Percentiles rank a stretch among this genome's conserved stretches.
phyloP scores from a whole-genome alignment of 2,113 vertebrate genomes.

The Datnioides undecimradiatus region DNA sequence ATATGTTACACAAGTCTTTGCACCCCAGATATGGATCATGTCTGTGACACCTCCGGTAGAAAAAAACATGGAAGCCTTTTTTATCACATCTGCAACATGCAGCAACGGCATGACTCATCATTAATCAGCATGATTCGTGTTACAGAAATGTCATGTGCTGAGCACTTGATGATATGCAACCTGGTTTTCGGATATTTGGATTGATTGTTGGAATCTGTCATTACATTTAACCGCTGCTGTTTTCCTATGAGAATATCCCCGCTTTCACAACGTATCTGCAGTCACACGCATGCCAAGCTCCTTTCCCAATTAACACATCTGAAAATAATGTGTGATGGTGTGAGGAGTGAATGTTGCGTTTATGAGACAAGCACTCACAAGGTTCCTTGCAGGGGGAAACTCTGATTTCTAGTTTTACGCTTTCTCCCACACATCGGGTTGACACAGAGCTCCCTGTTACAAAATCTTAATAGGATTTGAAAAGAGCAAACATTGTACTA shows the following conservation, averaged over 20 bases:
- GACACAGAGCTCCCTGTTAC: background rate
- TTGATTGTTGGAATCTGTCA: background rate
- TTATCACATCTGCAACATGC: background rate
- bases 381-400: conserved; percentile 32
- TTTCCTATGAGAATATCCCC: background rate
- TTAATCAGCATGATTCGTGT: conserved; percentile 9
- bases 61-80: background rate
- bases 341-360: conserved; percentile 8
- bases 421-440: background rate
- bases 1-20: conserved; percentile 1
- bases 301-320: conserved; percentile 78
- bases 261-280: conserved; percentile 19
- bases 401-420: conserved; percentile 19
- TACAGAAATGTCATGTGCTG: background rate
- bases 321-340: conserved; percentile 73
- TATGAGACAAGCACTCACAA: background rate
- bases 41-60: background rate
- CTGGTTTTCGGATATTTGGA: background rate
- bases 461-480: background rate
- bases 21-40: conserved; percentile 28
- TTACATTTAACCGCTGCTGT: background rate
- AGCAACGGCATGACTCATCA: conserved; percentile 2
- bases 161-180: background rate
- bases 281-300: conserved; percentile 1
- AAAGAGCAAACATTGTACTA: background rate